Base-by-base conservation (phyloP, 2,888 invertebrate genomes). In the Hirudinaria manillensis region DNA sequence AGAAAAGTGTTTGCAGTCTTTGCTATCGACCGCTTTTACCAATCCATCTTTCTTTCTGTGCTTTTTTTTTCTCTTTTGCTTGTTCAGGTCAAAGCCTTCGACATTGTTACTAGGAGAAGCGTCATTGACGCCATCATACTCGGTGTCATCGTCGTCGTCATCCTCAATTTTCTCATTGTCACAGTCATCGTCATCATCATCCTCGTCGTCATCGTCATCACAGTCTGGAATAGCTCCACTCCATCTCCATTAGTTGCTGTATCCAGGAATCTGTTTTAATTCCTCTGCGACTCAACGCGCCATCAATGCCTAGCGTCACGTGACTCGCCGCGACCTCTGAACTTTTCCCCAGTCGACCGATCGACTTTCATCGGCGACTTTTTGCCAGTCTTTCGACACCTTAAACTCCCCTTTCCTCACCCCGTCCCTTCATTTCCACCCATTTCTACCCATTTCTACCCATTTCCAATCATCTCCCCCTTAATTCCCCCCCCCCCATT, bases 111-210 rank as follows among this genome's bases (percentile, higher is more conserved):
- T 29, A 27, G 21, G n/a, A 67, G 21, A 21, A 27, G 19, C 34
- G 32, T 68, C 68, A 68, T 68, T n/a, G 27, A 24, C 68, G 27
- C 27, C 32, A 68, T 68, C 68, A 68, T 68, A n/a, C 10, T 68
- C 68, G 27, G 10, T 29, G 32, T 34, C 32, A 0, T 32, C 10
- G 32, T 24, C 68, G 32, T 19, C 68, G 32, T 24, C 38, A 2
- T 32, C 10, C 3, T 56, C 4, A 56, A 24, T 27, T 24, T 56
- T 4, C 3, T 16, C 4, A 56, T 56, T 27, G 13, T 16, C 56
- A 56, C 13, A 3, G 13, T 56, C 56, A 56, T 56, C 56, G 13
- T 56, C 56, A 56, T 56, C 56, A 56, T 16, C 6, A 56, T 16
- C 4, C 6, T 27, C 27, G 13, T 7, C 27, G 16, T 27, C 56